Evolutionary conservation across 1,140 invertebrate species (phyloP).

Genomic region (Branchinecta lynchi): DNA sequence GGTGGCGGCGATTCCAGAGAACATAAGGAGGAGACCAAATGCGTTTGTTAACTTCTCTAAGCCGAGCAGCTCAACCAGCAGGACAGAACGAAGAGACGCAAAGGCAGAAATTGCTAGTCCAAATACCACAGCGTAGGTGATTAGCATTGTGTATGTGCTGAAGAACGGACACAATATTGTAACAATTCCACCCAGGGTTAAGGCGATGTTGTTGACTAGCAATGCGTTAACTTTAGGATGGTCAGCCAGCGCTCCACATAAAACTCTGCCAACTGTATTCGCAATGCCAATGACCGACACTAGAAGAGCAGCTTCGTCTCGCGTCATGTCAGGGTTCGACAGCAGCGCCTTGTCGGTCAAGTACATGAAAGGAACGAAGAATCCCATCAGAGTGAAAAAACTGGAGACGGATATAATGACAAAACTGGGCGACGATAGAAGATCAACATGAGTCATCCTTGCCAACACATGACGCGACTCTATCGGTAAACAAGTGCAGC

Average conservation of each 20-base stretch:
- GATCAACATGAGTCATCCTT: conserved; percentile 68
- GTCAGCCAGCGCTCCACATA: conserved; percentile 62
- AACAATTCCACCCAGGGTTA: conserved; percentile 64
- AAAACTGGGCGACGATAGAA: conserved; percentile 75
- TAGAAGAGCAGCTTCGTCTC: conserved; percentile 44
- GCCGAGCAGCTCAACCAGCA: conserved; percentile 83
- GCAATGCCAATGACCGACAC: conserved; percentile 77
- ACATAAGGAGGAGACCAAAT: conserved; percentile 76
- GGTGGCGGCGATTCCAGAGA: conserved; percentile 75
- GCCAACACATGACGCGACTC: conserved; percentile 52
- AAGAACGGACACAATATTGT: conserved; percentile 64
- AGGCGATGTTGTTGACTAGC: conserved; percentile 72
- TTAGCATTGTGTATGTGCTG: conserved; percentile 41
- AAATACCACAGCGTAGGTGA: conserved; percentile 63
- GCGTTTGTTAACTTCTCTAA: conserved; percentile 80
- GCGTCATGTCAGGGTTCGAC: background rate
- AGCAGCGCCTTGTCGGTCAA: conserved; percentile 34
- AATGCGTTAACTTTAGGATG: conserved; percentile 63
- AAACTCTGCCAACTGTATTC: conserved; percentile 72
- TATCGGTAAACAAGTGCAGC: conserved; percentile 54
- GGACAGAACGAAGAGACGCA: conserved; percentile 78
- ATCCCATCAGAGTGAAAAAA: conserved; percentile 84
- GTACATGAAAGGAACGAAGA: conserved; percentile 89
- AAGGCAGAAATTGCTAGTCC: conserved; percentile 78
- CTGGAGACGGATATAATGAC: conserved; percentile 68